Evolutionary conservation across 2,797 vertebrate species (phyloP), one percentile per base, ranked within the genome.

Genomic region (Zalophus californianus): DNA sequence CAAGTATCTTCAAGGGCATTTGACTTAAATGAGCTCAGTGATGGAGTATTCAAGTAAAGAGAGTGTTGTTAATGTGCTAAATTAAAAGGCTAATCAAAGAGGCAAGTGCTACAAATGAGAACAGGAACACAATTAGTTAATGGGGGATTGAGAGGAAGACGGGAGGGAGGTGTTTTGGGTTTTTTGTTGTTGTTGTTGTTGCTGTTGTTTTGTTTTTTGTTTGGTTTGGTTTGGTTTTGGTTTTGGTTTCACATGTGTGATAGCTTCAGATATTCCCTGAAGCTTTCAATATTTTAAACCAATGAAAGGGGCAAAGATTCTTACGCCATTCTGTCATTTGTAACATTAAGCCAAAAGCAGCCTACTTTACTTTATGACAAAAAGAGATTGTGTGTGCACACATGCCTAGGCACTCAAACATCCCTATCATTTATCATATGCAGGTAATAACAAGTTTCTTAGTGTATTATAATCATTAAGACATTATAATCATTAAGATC

Each of bases 1-100:
- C 97, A 98, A 98, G 97, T 91, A 79, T 97, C 91, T 98, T 99
- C 98, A 98, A 98, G 98, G 98, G 86, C 97, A 92, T 98, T 98
- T 98, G 98, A 98, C 97, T 98, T 97, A 97, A 98, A 98, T 97
- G 98, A 97, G 79, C 95, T 97, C 95, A 96, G 97, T 98, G 98
- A 98, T 97, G 73, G 97, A 98, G 97, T 97, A 97, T 93, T 97
- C 38, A 84, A 87, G 78, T 90, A 97, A 98, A 97, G 97, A 75
- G 86, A 90, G 0, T 85, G 62, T 91, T 90, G 94, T 88, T 96
- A 98, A 97, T 97, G 93, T 68, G 86, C 97, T 93, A 93, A 98
- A 95, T 96, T 94, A 98, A 98, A 97, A 95, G 93, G 83, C 96
- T 96, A 93, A 97, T 98, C 96, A 97, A 91, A 96, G 96, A 98